Evolutionary conservation across 1,140 invertebrate species (phyloP), one percentile per base, ranked within the genome.

Genomic region (Hycleus cichorii): DNA sequence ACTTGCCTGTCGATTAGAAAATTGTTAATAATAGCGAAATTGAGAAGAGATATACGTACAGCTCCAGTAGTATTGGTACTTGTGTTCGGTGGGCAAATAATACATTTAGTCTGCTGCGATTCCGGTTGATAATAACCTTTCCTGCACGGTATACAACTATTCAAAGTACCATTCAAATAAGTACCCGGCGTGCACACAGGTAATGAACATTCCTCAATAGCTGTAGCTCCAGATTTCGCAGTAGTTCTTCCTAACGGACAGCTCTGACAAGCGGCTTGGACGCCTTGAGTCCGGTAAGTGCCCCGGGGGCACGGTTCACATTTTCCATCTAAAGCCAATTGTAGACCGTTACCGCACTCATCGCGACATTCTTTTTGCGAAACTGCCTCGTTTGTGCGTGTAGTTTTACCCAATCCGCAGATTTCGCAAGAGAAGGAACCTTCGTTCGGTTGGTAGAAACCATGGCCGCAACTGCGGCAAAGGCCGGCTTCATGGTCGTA

Each of bases 61-160:
- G 93, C 83, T 47, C 88, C 89, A 1, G 83, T 77, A 66, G 82
- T 83, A 68, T 87, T 89, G 0, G 94, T 97, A 62, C 92, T 96
- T 3, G 93, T 95, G 70, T 97, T 95, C 3, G 89, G 85, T 39
- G 93, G 92, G 71, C 95, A 98, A 12, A 86, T 81, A 48, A 94
- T 81, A 72, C 95, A 98, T 24, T 80, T 80, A 0, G 87, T 91
- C 69, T 97, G 93, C 69, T 95, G 92, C 0, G 87, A 82, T 66
- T 95, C 87, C 4, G 94, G 84, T 73, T 98, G 95, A 72, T 95
- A 98, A 47, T 85, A 94, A 58, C 93, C 93, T 69, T 93, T 90
- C 47, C 91, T 89, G 72, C 96, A 99, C 42, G 86, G 79, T 24
- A 89, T 77, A 72, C 96, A 98, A 58, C 85, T 85, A 70, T 94